Evolutionary conservation across 2,888 invertebrate genomes (phyloP), one percentile per base, ranked within the genome.

Genomic region (Eupithecia insigniata): DNA sequence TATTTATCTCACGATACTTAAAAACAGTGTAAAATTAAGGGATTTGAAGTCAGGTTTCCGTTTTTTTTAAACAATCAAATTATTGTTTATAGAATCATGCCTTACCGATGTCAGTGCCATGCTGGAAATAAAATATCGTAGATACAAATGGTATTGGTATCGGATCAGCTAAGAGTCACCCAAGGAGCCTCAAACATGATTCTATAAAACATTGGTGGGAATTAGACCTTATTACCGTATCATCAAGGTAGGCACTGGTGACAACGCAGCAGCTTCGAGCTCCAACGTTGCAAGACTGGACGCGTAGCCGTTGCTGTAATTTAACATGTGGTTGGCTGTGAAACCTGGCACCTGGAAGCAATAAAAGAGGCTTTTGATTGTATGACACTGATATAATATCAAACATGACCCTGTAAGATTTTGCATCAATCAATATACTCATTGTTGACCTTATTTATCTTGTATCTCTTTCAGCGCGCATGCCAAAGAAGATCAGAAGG

Each of bases 241-340:
- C 95, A 92, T 91, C 67, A 93, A 86, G 6, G 91, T 95, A 86
- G 89, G 95, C 85, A 87, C 95, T 84, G 87, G 95, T 79, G 87
- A 95, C 86, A 85, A 89, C 76, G 83, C 88, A 6, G 93, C 91
- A 0, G 94, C 92, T 73, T 94, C 93, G 73, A 96, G 83, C 82
- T 96, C 96, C 71, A 96, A 85, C 7, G 95, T 94, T 26, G 95
- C 95, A 76, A 93, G 85, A 71, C 95, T 95, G n/a, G 95, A 95
- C 61, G 95, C 95, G 83, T 95, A 93, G 67, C 95, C 94, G 74
- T 96, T 95, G 78, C 93, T 93, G 80, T 94, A 95, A 82, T 95
- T 94, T 66, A 93, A 89, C 69, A 95, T 92, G 80, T 95, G 94
- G 81, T 95, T 95, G 4, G 95, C 95, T 28, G 95, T 95, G 75